Conservation (phyloP, 2,888 invertebrate genomes). For the Nomada ferruginata region DNA sequence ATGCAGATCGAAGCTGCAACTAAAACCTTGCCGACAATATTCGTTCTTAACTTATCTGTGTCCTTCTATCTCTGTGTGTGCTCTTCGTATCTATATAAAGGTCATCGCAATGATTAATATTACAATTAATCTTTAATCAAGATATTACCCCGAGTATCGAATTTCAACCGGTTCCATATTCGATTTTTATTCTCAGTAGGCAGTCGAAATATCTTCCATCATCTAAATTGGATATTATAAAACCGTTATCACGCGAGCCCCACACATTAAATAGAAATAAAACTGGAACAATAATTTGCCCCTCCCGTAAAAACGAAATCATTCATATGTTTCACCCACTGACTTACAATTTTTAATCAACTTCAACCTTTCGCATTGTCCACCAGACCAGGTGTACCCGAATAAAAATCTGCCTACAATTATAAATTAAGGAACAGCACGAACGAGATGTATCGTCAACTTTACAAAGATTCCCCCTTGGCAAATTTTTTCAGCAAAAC, state of each 20-base stretch:
- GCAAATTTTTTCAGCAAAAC: no score
- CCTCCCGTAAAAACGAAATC: neutral
- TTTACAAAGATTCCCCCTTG: no score
- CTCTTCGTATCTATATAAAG: neutral
- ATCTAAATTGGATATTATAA: neutral
- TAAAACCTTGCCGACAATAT: neutral
- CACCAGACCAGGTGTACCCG: no score
- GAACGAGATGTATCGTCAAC: no score
- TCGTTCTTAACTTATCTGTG: neutral
- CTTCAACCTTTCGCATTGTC: no score
- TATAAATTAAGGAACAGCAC: no score
- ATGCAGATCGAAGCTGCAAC: conserved; percentile 9
- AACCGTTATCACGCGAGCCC: neutral
- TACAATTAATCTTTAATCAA: neutral
- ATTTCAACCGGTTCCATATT: no score
- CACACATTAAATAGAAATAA: no score
- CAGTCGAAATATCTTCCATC: neutral
- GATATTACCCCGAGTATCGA: neutral
- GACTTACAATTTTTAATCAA: no score
- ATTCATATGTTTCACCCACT: no score
- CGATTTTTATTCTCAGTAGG: neutral
- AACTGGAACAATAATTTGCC: neutral
- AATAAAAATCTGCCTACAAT: no score
- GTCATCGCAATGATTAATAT: neutral
- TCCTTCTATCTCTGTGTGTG: no score